Evolutionary conservation across 2,797 vertebrate species (phyloP).

Genomic region (Triplophysa yarkandensis): DNA sequence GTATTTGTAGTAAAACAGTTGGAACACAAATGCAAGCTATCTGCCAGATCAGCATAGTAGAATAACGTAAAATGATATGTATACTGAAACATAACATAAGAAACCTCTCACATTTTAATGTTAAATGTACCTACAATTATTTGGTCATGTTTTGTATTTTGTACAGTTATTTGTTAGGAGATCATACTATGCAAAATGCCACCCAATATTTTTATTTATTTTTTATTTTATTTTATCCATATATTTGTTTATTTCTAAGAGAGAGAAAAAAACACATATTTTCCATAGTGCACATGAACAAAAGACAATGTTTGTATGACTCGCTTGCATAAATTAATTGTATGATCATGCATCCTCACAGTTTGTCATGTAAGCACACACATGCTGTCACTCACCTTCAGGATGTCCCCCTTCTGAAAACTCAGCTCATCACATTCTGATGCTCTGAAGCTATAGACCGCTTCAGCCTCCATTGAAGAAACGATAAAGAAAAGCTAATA

Average conservation of each 20-base stretch:
- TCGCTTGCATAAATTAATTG: not conserved
- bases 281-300: not conserved
- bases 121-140: no score
- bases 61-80: no score
- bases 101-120: no score
- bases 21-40: no score
- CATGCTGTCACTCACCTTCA: conserved; percentile 82
- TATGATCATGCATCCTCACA: not conserved
- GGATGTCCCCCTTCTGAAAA: conserved; percentile 89
- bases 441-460: conserved; percentile 89
- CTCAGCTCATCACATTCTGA: conserved; percentile 90
- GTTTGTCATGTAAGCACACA: not conserved
- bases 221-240: no score
- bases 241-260: not conserved
- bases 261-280: not conserved
- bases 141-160: no score
- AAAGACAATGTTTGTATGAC: not conserved
- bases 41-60: no score
- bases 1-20: no score
- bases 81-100: no score
- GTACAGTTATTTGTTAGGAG: no score
- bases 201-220: no score
- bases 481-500: not conserved
- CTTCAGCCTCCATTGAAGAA: conserved; percentile 86
- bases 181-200: no score